These are phyloP conservation scores for Aramus guarauna DNA, from an alignment of 2,113 vertebrate genomes.

Conservation along the genomic window DNA sequence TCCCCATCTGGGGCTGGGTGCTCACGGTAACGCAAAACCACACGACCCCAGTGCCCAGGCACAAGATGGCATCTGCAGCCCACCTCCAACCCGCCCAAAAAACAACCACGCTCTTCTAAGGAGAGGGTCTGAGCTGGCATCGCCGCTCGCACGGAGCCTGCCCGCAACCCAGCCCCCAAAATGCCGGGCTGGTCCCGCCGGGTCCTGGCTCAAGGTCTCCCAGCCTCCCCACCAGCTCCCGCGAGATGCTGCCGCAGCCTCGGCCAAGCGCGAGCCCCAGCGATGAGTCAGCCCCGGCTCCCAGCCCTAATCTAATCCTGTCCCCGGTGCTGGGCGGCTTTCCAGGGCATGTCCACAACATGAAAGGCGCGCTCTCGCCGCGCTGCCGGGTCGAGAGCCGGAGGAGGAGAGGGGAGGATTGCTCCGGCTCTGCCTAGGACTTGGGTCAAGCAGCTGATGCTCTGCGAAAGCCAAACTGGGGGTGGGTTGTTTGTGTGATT, in stretches of 20 bases:
- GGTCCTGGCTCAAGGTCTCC: not conserved
- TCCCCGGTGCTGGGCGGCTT: not conserved
- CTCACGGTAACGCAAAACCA: not conserved
- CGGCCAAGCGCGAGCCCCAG: not conserved
- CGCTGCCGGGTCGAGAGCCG: not conserved
- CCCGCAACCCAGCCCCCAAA: not conserved
- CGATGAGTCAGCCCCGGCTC: conserved; percentile 8
- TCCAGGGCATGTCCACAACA: conserved; percentile 20
- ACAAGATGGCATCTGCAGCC: fast-evolving
- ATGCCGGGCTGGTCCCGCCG: not conserved
- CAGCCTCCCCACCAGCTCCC: not conserved
- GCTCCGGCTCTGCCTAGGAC: not conserved
- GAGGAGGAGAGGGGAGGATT: conserved; percentile 27
- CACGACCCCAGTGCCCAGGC: not conserved
- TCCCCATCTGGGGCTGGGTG: not conserved
- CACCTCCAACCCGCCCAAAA: not conserved
- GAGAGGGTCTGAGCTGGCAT: not conserved
- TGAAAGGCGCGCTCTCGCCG: not conserved
- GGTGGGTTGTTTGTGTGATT: conserved; percentile 69
- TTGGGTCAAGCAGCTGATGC: conserved; percentile 53
- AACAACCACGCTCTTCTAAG: fast-evolving
- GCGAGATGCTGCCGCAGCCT: not conserved
- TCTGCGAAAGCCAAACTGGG: conserved; percentile 48
- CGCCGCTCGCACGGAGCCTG: fast-evolving
- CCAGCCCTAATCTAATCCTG: not conserved